Conservation (phyloP, 2,888 invertebrate genomes). For the Abrostola triplasia region DNA sequence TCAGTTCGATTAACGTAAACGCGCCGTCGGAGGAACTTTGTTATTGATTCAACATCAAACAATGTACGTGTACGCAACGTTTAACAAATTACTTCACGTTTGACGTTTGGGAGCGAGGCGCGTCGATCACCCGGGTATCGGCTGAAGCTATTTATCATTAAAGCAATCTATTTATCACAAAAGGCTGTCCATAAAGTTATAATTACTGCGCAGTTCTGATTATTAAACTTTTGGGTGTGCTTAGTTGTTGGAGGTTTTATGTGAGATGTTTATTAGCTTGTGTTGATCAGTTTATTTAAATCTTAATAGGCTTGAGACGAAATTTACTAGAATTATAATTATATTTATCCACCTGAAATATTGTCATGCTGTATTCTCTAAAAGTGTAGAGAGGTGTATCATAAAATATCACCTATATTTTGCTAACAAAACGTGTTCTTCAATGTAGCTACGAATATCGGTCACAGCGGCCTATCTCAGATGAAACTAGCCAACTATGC, state of each 20-base stretch:
- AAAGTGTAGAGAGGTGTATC: no score
- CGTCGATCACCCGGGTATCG: conserved; percentile 31
- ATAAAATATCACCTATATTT: no score
- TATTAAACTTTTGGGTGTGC: conserved; percentile 47
- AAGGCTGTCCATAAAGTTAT: conserved; percentile 40
- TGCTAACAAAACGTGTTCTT: no score
- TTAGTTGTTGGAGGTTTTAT: conserved; percentile 16
- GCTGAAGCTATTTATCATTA: conserved; percentile 45
- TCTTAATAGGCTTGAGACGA: no score
- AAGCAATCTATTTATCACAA: conserved; percentile 44
- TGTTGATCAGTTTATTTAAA: background rate
- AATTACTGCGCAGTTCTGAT: conserved; percentile 46
- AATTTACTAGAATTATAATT: no score
- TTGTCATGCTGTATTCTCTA: no score
- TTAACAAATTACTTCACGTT: conserved; percentile 40
- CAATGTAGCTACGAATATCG: no score
- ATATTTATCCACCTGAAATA: no score
- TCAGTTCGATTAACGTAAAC: background rate
- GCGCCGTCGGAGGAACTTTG: conserved; percentile 11
- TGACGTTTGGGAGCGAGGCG: conserved; percentile 27
- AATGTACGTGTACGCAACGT: conserved; percentile 25
- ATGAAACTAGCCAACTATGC: no score
- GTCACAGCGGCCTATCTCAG: no score
- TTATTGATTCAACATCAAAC: conserved; percentile 29
- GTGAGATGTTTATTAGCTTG: conserved; percentile 3